These are phyloP conservation scores for Cygnus atratus DNA, from an alignment of 2,113 vertebrate species.

Conservation along the genomic window DNA sequence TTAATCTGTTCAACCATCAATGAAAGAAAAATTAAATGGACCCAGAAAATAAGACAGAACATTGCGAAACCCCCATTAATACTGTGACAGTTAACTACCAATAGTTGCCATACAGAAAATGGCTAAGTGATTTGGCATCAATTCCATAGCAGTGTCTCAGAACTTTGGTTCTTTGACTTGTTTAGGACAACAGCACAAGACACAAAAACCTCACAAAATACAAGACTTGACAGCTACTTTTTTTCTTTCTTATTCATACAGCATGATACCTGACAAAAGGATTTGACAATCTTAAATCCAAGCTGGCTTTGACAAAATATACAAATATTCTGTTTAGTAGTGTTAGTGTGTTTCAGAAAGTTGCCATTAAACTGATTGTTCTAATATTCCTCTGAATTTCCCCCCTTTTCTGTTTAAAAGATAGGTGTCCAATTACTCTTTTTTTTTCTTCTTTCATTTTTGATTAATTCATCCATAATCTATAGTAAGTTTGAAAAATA, in stretches of 20 bases:
- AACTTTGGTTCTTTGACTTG: background rate
- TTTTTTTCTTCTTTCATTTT: background rate
- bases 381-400: background rate
- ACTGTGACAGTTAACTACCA: background rate
- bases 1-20: background rate
- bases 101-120: background rate
- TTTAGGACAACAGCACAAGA: background rate
- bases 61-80: background rate
- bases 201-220: background rate
- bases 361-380: background rate
- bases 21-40: background rate
- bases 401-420: background rate
- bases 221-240: background rate
- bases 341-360: background rate
- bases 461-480: background rate
- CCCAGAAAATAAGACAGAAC: background rate
- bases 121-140: background rate
- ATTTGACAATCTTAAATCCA: background rate
- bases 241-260: background rate
- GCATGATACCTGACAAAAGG: background rate
- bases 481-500: background rate
- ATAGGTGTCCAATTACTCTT: background rate
- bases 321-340: background rate
- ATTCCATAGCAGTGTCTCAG: background rate
- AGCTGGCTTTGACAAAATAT: background rate